phyloP scores from a whole-genome alignment of 2,113 vertebrate genomes.

The Typhlomys cinereus region DNA sequence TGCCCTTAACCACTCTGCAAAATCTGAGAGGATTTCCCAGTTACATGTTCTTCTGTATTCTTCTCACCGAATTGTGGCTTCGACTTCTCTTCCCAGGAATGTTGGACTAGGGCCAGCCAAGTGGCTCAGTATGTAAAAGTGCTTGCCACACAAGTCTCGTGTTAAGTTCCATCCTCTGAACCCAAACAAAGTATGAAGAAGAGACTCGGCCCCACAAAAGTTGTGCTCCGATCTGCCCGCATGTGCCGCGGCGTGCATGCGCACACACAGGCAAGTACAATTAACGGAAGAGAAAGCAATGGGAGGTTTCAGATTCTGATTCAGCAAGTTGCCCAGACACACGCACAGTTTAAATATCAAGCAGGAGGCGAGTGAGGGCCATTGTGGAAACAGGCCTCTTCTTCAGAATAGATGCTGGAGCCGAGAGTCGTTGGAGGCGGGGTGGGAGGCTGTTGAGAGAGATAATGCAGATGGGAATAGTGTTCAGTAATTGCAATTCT shows the following conservation, averaged over 20 bases:
- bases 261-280: too few relatives aligned
- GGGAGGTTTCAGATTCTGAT: too few relatives aligned
- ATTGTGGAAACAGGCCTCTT: background rate
- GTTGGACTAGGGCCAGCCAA: too few relatives aligned
- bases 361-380: background rate
- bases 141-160: too few relatives aligned
- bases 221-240: too few relatives aligned
- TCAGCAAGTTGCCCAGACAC: background rate
- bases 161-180: too few relatives aligned
- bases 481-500: background rate
- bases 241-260: too few relatives aligned
- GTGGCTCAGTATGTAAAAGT: too few relatives aligned
- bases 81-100: background rate
- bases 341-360: background rate
- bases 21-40: background rate
- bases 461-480: background rate
- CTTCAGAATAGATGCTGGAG: background rate
- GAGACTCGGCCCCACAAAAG: too few relatives aligned
- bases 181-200: too few relatives aligned
- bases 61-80: background rate
- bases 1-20: background rate
- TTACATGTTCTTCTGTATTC: background rate
- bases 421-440: background rate
- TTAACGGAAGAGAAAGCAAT: too few relatives aligned
- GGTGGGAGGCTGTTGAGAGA: background rate